A percentile compares a stretch with the other conserved stretches of the same genome.
These are phyloP conservation scores for Aegotheles bennettii DNA, from an alignment of 2,113 vertebrate genomes.

Conservation along the genomic window DNA sequence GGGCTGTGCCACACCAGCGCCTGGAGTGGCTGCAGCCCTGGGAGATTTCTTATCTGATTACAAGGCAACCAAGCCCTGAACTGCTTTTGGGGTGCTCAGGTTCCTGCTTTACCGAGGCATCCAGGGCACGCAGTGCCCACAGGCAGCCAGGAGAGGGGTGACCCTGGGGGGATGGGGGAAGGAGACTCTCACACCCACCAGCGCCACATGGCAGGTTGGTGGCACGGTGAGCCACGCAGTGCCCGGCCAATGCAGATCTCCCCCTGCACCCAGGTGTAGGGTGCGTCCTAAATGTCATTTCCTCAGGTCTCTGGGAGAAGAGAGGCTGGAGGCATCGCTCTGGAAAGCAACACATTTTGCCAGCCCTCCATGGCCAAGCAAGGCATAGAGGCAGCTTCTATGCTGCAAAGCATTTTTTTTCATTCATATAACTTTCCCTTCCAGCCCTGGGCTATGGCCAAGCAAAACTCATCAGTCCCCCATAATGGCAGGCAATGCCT, in stretches of 20 bases:
- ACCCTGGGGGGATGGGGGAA: neutral
- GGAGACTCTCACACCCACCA: neutral
- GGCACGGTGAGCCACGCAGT: accelerated
- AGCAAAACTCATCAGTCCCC: neutral
- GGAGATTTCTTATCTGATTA: neutral
- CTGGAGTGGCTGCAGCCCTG: accelerated
- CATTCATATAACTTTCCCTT: neutral
- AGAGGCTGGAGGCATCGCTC: neutral
- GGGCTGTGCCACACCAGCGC: neutral
- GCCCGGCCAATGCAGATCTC: accelerated
- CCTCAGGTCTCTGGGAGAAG: neutral
- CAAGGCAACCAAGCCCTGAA: neutral
- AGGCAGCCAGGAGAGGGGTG: neutral
- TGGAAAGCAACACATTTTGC: accelerated
- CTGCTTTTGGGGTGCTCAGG: neutral
- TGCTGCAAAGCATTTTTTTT: neutral
- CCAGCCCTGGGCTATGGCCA: neutral
- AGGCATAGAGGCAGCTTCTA: neutral
- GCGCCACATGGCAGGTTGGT: accelerated
- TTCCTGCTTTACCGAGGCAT: neutral
- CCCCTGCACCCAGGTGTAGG: neutral
- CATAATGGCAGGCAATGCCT: accelerated
- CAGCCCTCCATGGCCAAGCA: neutral
- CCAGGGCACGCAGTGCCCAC: accelerated
- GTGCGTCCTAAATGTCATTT: neutral